Percentiles rank a stretch among this genome's conserved stretches.
phyloP scores from a whole-genome alignment of 2,888 invertebrate genomes.

The Himalopsyche anomala region DNA sequence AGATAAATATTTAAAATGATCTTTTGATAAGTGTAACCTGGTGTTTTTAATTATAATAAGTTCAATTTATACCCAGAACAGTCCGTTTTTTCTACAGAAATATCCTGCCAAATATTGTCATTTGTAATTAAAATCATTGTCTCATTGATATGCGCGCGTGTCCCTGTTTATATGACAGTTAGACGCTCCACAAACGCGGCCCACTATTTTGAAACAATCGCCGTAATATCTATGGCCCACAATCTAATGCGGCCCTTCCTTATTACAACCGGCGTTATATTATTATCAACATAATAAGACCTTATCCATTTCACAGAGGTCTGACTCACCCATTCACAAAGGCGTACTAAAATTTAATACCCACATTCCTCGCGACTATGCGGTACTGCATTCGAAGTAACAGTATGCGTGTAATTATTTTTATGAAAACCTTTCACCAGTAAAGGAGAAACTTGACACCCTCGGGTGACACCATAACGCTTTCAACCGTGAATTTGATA shows the following conservation, averaged over 20 bases:
- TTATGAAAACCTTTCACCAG: constrained; percentile 3
- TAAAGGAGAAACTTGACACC: constrained; percentile 4
- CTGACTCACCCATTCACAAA: constrained; percentile 29
- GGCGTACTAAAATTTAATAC: constrained; percentile 46
- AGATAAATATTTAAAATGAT: too few relatives aligned
- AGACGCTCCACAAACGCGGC: constrained; percentile 5
- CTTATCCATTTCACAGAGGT: constrained; percentile 54
- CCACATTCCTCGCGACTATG: constrained; percentile 22
- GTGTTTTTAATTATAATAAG: too few relatives aligned
- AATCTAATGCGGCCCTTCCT: constrained; percentile 55
- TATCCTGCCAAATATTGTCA: too few relatives aligned
- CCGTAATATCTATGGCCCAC: constrained; percentile 36
- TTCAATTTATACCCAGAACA: too few relatives aligned
- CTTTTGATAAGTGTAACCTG: too few relatives aligned
- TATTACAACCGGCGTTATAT: constrained; percentile 61
- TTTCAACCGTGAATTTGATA: constrained; percentile 11
- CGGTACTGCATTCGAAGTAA: constrained; percentile 20
- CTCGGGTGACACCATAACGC: not conserved
- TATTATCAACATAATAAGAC: constrained; percentile 60
- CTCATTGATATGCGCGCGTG: too few relatives aligned
- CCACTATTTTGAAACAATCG: constrained; percentile 13
- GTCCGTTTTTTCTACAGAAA: too few relatives aligned
- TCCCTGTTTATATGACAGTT: not conserved
- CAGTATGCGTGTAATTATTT: constrained; percentile 33
- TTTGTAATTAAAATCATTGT: too few relatives aligned